Evolutionary conservation across 2,888 invertebrate genomes (phyloP), one percentile per base, ranked within the genome.

Genomic region (Steinernema carpocapsae): DNA sequence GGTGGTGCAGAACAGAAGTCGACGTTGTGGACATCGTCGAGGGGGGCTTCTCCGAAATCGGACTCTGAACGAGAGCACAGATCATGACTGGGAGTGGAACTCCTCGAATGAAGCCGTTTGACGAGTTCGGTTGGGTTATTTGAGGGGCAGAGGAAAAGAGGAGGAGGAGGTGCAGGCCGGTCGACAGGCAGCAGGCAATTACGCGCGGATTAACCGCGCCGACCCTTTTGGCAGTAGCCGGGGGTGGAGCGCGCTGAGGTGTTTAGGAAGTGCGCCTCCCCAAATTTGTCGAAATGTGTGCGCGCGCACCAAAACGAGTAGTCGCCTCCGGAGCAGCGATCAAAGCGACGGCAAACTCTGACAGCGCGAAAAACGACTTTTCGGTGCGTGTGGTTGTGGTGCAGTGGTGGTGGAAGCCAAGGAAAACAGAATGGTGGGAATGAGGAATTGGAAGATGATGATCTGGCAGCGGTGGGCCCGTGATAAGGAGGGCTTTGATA

Each of bases 251-350:
- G 56, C n/a, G 56, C 24, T 26, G 56, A 4, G 56, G 26, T n/a
- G n/a, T n/a, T n/a, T n/a, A 56, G 56, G n/a, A 19, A 17, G 14
- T 56, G n/a, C 56, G 12, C 56, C 56, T 26, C 56, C 51, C 51
- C 56, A 17, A 56, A 56, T 56, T 56, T 56, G 56, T 56, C 56
- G 56, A 56, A 56, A 56, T 56, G 56, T 26, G 51, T 56, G 12
- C n/a, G 26, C 48, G 48, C 48, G 48, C 48, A 19, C 48, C 48
- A 48, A 48, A 48, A 48, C 48, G 48, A 48, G 48, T 48, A 17
- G n/a, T n/a, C n/a, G n/a, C n/a, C n/a, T n/a, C n/a, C n/a, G n/a
- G n/a, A n/a, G n/a, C n/a, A n/a, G n/a, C n/a, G n/a, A n/a, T n/a
- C n/a, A n/a, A n/a, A n/a, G n/a, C n/a, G n/a, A n/a, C n/a, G n/a